Percentiles rank a stretch among this genome's conserved stretches.
These are phyloP conservation scores for Eleutherodactylus coqui DNA, from an alignment of 2,797 vertebrate species.

Conservation along the genomic window DNA sequence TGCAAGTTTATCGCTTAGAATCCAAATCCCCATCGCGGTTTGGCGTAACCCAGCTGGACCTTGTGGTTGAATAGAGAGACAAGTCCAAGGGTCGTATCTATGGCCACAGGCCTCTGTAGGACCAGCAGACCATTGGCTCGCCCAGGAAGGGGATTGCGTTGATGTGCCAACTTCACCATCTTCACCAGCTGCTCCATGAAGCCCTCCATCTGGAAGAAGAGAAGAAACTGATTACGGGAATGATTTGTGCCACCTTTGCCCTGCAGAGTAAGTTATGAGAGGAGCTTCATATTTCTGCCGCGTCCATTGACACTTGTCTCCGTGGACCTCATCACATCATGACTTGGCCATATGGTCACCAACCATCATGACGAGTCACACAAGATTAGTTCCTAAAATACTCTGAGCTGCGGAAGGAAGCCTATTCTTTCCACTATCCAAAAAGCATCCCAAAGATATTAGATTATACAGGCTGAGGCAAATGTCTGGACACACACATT, in stretches of 20 bases:
- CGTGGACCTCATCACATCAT: too few relatives aligned
- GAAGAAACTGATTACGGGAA: neutral
- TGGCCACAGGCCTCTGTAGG: constrained; percentile 45
- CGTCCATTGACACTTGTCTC: too few relatives aligned
- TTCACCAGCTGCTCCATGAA: constrained; percentile 56
- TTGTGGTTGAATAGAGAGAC: constrained; percentile 55
- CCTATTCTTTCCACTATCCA: too few relatives aligned
- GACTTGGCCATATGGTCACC: too few relatives aligned
- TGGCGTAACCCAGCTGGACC: constrained; percentile 59
- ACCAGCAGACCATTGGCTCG: constrained; percentile 54
- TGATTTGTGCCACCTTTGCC: neutral
- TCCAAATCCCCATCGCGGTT: constrained; percentile 48
- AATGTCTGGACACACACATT: too few relatives aligned
- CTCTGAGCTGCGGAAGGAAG: too few relatives aligned
- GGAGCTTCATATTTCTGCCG: too few relatives aligned
- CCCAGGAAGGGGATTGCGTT: constrained; percentile 47
- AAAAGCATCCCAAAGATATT: too few relatives aligned
- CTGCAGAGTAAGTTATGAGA: too few relatives aligned
- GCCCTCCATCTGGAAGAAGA: constrained; percentile 35
- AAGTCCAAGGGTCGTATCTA: constrained; percentile 57
- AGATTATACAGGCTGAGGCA: too few relatives aligned
- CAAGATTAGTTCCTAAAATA: too few relatives aligned
- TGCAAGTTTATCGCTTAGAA: constrained; percentile 36
- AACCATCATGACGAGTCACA: too few relatives aligned
- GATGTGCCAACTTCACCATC: constrained; percentile 25